Base-by-base conservation (phyloP, 2,797 vertebrate species). In the Crypturellus tataupa region DNA sequence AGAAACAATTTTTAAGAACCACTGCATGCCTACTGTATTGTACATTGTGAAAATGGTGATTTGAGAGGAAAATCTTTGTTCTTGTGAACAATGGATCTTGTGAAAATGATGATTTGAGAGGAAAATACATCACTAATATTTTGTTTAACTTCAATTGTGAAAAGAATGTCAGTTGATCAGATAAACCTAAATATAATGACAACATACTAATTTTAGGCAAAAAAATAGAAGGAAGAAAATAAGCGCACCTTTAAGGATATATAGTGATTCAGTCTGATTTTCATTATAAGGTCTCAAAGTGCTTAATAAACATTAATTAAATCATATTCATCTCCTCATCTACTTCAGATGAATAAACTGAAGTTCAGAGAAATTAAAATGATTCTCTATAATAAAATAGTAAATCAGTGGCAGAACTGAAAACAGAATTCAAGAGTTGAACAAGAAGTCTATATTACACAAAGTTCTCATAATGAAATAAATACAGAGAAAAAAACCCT, bases 271-370 rank as follows among this genome's bases (percentile, higher is more conserved):
- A 85, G 21, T 37, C 63, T 76, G 33, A 33, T 85, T 94, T 95
- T 88, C 33, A 88, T 70, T 80, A 47, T 24, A 76, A 72, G 18
- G 44, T 77, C 44, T 82, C 23, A 75, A 82, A 82, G 17, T 85
- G 12, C 10, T 94, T 93, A 78, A 67, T 60, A 86, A 92, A 89
- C 64, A 85, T 75, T 33, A 90, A 73, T 93, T 90, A 89, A 84
- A 85, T 90, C 60, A 42, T 10, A 47, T 13, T 63, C 63, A 20
- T 72, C 40, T 85, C n/a, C 33, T 91, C 44, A 55, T 67, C 35
- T 87, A 31, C 60, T 90, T 94, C 77, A 95, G 91, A 80, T 68
- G 8, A 53, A 5, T 64, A 87, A 75, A 87, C 33, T 58, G 49
- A 92, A 92, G 49, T 92, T 90, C 68, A 39, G 44, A 56, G 47